Base-by-base conservation (phyloP, 2,797 vertebrate species). In the Myotis myotis region DNA sequence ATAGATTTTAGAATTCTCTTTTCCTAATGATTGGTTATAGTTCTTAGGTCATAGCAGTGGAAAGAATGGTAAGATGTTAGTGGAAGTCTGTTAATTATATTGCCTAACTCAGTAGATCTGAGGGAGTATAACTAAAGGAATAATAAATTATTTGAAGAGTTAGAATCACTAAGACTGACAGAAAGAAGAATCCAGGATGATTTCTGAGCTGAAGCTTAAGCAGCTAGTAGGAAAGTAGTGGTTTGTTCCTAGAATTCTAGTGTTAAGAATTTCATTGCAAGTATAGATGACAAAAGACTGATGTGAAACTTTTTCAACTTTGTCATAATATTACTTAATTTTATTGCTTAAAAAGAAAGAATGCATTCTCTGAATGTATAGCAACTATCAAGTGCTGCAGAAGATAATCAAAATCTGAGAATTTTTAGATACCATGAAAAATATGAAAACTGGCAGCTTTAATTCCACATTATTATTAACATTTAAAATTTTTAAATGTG, bases 401-500 rank as follows among this genome's bases (percentile, higher is more conserved):
- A 55, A 87, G 75, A 60, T 87, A 60, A 82, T 89, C 9, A 87
- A 8, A 30, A 68, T 83, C 49, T 93, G 47, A 71, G 30, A 96
- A n/a, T 91, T 47, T 75, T 25, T 90, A 64, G 55, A 92, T 84
- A 84, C 71, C 91, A 19, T 95, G 57, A 64, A 93, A 91, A 88
- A 47, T 87, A 38, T 44, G 64, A 82, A 90, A 91, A 92, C 33
- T 94, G 64, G 55, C 95, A 47, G 16, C 38, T 89, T 9, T 82
- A 92, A 87, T 82, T 83, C 49, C 76, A 81, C 62, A 62, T 87
- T 30, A 68, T 76, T 17, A 51, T 81, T 79, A 86, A 80, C 87
- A 38, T 28, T 74, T 86, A 51, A 38, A 70, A 47, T 60, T 87
- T 87, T 96, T 71, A 87, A 85, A 70, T 80, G 19, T 90, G 64